Evolutionary conservation across 2,797 vertebrate species (phyloP).

Genomic region (Poeciliopsis presidionis): DNA sequence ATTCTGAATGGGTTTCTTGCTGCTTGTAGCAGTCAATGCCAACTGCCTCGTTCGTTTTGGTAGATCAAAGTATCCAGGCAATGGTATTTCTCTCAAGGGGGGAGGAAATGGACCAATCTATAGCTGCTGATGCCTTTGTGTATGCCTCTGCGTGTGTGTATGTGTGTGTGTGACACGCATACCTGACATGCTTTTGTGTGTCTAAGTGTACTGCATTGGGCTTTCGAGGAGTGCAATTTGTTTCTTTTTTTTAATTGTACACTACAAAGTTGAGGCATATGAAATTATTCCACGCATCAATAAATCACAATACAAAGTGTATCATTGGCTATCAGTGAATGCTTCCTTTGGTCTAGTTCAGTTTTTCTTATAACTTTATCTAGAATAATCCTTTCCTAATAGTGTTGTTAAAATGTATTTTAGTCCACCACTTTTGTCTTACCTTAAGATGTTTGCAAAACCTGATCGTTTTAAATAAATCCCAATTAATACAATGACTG

Average conservation of each 20-base stretch:
- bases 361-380: neutral
- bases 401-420: neutral
- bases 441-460: neutral
- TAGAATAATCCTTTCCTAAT: neutral
- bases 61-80: slow-evolving; percentile 69
- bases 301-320: neutral
- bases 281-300: neutral
- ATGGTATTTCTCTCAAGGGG: slow-evolving; percentile 47
- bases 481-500: neutral
- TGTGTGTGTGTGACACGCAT: slow-evolving; percentile 8
- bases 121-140: slow-evolving; percentile 27
- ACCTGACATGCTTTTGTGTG: slow-evolving; percentile 34
- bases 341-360: neutral
- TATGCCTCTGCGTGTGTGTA: slow-evolving; percentile 23
- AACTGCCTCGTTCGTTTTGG: slow-evolving; percentile 67
- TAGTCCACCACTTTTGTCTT: neutral
- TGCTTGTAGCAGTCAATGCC: slow-evolving; percentile 61
- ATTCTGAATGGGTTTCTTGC: slow-evolving; percentile 54
- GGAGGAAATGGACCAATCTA: slow-evolving; percentile 55
- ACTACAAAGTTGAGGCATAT: too few species aligned
- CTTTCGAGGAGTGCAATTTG: slow-evolving; percentile 29
- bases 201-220: slow-evolving; percentile 40
- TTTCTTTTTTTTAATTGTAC: too few species aligned
- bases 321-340: neutral
- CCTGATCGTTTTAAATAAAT: neutral